Evolutionary conservation across 1,140 invertebrate species (phyloP), one percentile per base, ranked within the genome.

Genomic region (Aphaenogaster ashmeadi): DNA sequence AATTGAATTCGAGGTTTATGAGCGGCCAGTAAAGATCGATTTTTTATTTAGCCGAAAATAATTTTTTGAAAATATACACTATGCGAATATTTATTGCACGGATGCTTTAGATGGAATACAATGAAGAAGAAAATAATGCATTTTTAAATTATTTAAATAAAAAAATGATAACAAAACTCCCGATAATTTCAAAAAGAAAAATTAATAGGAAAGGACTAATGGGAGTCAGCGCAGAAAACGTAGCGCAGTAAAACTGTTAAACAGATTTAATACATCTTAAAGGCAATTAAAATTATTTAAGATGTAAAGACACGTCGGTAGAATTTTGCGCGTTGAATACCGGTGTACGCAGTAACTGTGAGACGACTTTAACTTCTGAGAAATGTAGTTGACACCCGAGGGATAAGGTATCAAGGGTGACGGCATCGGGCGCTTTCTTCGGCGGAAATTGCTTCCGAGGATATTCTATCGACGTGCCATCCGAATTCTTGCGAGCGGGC

Each of bases 361-460:
- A 11, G 13, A 66, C 36, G 21, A 47, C 15, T 71, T 80, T 21
- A 52, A 27, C 27, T 52, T 80, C n/a, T 80, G 13, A 69, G 47
- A 80, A 41, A 52, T 1, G 15, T 27, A 38, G 18, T 33, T 27
- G 41, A 64, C 15, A 36, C 27, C 7, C 52, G 36, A 52, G 33
- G 8, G 33, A 11, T 18, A 27, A 52, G 38, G 0, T 52, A 27
- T 54, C 36, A 41, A 27, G 9, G 38, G 0, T 50, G 41, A 47
- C 47, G n/a, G 18, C 33, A 69, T 54, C 47, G 18, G 4, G 8
- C 38, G n/a, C 1, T 8, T 27, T 9, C 18, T 21, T 54, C n/a
- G 9, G 3, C 8, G 18, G 36, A 52, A 41, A 27, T 67, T 33
- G 15, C 64, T 81, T 54, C 36, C 36, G 67, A 54, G 44, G 15